Base-by-base conservation (phyloP, 2,797 vertebrate genomes). In the Leptodactylus fallax region DNA sequence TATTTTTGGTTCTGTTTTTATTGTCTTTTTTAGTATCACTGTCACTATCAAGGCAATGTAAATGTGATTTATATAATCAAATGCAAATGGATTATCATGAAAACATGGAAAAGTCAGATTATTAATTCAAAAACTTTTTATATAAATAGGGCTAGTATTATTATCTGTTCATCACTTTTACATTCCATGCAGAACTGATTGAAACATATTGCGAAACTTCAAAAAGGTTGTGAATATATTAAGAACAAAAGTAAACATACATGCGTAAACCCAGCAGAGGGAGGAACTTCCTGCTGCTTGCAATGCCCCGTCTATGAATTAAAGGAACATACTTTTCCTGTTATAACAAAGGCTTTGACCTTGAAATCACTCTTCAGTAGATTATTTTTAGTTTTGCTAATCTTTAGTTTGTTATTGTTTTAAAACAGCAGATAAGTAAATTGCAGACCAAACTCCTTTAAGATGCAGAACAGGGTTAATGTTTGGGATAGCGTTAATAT, bases 261-360 rank as follows among this genome's bases (percentile, higher is more conserved):
- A 56, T 55, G 25, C 6, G 7, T 19, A 72, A 58, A 56, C 6
- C 9, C 10, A 53, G 36, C 23, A 63, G 56, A 63, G 21, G 19
- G 25, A 12, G 63, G 13, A 76, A 53, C 61, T 55, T 86, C 45
- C 79, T 82, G 45, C 49, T 55, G 1, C 51, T 36, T 27, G 8
- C 67, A 67, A 45, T 6, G 7, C 23, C 47, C 25, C n/a, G 16
- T 21, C 51, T 25, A n/a, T 10, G 55, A 82, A 81, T 53, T 27
- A 82, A 87, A 65, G 69, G 17, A 87, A 77, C 45, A 53, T 45
- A 63, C 36, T 82, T 87, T 82, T 77, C 79, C 86, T 87, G 86
- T 82, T 81, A 72, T 21, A 74, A 87, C 79, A 87, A 87, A 79
- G 79, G n/a, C 25, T 36, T 16, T 74, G 79, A 87, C 79, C 79